phyloP scores from a whole-genome alignment of 2,888 invertebrate genomes.

The Rhodophaea formosa region DNA sequence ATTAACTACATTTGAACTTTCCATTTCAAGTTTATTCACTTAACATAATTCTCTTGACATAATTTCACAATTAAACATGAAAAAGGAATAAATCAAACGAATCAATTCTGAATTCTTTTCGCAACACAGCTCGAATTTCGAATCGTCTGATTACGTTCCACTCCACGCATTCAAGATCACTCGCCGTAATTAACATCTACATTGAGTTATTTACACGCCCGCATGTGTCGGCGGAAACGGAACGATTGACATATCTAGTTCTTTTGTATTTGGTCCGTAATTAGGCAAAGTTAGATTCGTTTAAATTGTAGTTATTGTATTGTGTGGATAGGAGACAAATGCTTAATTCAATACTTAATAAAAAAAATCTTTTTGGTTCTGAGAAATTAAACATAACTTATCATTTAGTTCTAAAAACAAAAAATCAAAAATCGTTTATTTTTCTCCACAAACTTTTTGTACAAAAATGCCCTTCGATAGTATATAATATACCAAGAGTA shows the following conservation, averaged over 20 bases:
- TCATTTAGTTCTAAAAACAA: too few species aligned
- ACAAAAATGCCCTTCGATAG: too few species aligned
- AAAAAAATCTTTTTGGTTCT: too few species aligned
- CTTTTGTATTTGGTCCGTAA: conserved; percentile 24
- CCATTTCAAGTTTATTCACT: too few species aligned
- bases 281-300: neutral
- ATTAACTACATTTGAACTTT: too few species aligned
- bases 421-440: too few species aligned
- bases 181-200: conserved; percentile 71
- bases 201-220: conserved; percentile 76
- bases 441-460: too few species aligned
- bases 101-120: conserved; percentile 10
- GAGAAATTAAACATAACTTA: too few species aligned
- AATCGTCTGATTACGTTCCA: conserved; percentile 58
- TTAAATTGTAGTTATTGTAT: neutral
- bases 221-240: conserved; percentile 66
- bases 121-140: conserved; percentile 44
- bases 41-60: too few species aligned
- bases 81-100: conserved; percentile 10
- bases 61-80: neutral
- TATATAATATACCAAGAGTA: too few species aligned
- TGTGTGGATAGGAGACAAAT: too few species aligned
- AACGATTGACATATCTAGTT: conserved; percentile 56
- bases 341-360: too few species aligned
- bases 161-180: conserved; percentile 68